Evolutionary conservation across 2,888 invertebrate genomes (phyloP).

Genomic region (Pristionchus exspectatus): DNA sequence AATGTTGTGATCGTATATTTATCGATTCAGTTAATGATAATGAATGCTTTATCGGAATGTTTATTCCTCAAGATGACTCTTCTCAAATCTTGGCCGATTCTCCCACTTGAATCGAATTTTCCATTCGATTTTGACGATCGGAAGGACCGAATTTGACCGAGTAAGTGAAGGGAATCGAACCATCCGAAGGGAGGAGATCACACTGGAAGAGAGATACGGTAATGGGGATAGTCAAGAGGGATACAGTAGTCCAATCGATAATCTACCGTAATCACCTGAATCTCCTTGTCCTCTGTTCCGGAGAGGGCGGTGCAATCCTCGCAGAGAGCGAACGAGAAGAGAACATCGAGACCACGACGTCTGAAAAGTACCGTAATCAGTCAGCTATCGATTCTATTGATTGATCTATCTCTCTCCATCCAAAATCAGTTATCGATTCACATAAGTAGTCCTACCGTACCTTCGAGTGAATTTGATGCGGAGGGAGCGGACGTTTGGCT

Average conservation of each 20-base stretch:
- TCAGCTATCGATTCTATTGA: background rate
- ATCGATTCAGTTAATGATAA: background rate
- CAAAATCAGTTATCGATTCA: background rate
- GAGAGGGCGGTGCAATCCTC: constrained; percentile 35
- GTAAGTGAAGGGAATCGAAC: constrained; percentile 16
- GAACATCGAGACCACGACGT: constrained; percentile 27
- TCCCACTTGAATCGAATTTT: constrained; percentile 46
- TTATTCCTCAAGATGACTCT: background rate
- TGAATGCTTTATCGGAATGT: constrained; percentile 1
- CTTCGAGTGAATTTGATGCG: constrained; percentile 37
- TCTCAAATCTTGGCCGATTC: constrained; percentile 16
- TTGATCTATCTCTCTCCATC: background rate
- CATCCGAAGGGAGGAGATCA: constrained; percentile 21
- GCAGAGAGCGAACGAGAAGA: constrained; percentile 45
- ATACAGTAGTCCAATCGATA: background rate
- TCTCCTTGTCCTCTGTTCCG: constrained; percentile 1
- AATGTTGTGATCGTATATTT: too few relatives aligned
- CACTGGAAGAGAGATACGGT: constrained; percentile 6
- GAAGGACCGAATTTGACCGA: constrained; percentile 2
- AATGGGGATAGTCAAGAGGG: background rate
- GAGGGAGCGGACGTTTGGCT: constrained; percentile 18
- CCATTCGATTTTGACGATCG: constrained; percentile 1
- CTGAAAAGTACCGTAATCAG: background rate
- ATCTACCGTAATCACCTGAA: constrained; percentile 20
- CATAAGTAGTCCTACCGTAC: background rate